Percentiles rank a stretch among this genome's conserved stretches.
Conservation (phyloP, 2,797 vertebrate species). For the Pantherophis vulpinus region DNA sequence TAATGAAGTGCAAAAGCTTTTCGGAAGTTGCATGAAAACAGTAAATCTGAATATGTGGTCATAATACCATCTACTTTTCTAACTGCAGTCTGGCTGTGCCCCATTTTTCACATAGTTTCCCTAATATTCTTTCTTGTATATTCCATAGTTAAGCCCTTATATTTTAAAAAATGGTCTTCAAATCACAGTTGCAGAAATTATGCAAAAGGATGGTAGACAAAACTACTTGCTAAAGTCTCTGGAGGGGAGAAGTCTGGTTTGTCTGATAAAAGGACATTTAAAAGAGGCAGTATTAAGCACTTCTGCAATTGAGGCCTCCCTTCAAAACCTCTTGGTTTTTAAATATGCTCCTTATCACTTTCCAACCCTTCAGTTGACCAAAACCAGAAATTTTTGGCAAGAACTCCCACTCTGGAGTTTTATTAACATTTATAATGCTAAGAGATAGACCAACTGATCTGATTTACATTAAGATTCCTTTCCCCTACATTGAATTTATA, state of each 20-base stretch:
- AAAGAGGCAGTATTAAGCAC: background rate
- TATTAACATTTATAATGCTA: background rate
- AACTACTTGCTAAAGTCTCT: background rate
- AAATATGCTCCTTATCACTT: background rate
- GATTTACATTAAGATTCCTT: background rate
- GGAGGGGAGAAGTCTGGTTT: too few relatives aligned
- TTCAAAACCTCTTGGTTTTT: background rate
- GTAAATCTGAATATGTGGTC: background rate
- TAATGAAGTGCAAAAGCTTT: background rate
- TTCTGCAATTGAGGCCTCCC: background rate
- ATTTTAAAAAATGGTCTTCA: background rate
- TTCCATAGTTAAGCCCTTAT: background rate
- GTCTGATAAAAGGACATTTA: background rate
- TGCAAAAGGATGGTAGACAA: background rate
- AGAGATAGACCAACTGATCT: background rate
- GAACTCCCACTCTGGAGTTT: background rate
- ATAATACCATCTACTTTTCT: background rate
- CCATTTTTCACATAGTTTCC: background rate
- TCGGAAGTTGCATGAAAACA: background rate
- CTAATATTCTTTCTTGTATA: background rate
- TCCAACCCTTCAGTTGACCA: background rate
- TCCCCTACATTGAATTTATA: background rate
- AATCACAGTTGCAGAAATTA: background rate
- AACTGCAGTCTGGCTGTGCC: background rate
- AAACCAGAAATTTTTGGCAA: background rate